These are phyloP conservation scores for Patiria miniata DNA, from an alignment of 35 echinoderm and acorn worm species.

Conservation along the genomic window DNA sequence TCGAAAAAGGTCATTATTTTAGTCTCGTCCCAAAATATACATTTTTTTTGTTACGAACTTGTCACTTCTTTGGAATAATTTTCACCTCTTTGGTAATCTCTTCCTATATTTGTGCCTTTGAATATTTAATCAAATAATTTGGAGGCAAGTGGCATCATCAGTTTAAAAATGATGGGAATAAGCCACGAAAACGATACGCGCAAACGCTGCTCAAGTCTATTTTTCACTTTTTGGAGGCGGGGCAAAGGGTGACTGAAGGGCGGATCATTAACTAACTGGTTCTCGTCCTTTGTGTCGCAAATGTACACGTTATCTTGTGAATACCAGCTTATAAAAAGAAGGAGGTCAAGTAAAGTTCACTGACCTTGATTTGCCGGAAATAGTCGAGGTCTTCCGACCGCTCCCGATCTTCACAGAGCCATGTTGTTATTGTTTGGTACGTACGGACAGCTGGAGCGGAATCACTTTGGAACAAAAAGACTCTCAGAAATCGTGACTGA, in stretches of 20 bases:
- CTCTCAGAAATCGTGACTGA: not conserved
- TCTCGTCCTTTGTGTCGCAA: not conserved
- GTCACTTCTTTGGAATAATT: too few relatives aligned
- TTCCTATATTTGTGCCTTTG: too few relatives aligned
- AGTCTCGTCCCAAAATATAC: not conserved
- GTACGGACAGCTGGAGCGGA: not conserved
- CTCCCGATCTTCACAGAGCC: constrained; percentile 39
- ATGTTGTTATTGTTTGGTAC: constrained; percentile 52
- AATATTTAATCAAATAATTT: too few relatives aligned
- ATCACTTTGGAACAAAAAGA: constrained; percentile 3
- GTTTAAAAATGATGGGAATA: too few relatives aligned
- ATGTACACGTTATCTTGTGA: not conserved
- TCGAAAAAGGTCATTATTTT: not conserved
- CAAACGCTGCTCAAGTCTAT: too few relatives aligned
- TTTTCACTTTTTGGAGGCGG: too few relatives aligned
- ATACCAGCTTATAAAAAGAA: not conserved
- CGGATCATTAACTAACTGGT: not conserved
- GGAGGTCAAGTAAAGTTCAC: constrained; percentile 37
- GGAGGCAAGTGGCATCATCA: too few relatives aligned
- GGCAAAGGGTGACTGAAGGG: too few relatives aligned
- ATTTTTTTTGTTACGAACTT: too few relatives aligned
- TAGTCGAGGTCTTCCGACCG: constrained; percentile 33
- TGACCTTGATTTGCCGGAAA: constrained; percentile 35
- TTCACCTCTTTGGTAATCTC: too few relatives aligned
- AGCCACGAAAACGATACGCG: too few relatives aligned